phyloP scores from a whole-genome alignment of 2,113 vertebrate genomes.

The Cyanoramphus novaezelandiae region DNA sequence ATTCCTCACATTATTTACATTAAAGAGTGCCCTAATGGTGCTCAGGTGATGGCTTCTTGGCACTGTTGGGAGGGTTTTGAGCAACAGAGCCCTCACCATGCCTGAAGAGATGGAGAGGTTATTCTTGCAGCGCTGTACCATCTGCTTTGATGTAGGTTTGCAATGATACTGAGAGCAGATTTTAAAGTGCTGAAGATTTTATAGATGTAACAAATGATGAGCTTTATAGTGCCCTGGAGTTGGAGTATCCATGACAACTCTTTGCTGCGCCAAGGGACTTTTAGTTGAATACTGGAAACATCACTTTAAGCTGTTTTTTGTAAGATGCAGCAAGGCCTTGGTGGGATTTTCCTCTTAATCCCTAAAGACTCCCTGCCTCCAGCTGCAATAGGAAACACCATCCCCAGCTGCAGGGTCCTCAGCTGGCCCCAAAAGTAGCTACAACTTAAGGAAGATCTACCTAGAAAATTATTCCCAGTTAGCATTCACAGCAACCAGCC shows the following conservation, averaged over 20 bases:
- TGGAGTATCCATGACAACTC: constrained; percentile 60
- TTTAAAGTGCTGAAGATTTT: neutral
- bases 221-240: neutral
- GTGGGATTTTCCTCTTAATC: neutral
- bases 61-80: neutral
- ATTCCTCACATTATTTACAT: constrained; percentile 9
- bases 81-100: neutral
- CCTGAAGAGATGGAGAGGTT: neutral
- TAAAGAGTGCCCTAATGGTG: neutral
- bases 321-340: neutral
- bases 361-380: neutral
- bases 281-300: neutral
- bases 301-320: neutral
- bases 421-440: neutral
- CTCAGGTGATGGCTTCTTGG: neutral
- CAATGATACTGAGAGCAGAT: neutral
- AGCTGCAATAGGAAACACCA: neutral
- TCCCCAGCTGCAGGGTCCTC: neutral
- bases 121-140: neutral
- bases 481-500: neutral
- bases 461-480: neutral
- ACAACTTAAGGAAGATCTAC: neutral
- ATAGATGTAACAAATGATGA: neutral
- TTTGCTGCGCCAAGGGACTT: neutral
- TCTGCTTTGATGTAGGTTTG: constrained; percentile 37